Conservation (phyloP, 2,113 vertebrate species). For the Gobiocypris rarus region DNA sequence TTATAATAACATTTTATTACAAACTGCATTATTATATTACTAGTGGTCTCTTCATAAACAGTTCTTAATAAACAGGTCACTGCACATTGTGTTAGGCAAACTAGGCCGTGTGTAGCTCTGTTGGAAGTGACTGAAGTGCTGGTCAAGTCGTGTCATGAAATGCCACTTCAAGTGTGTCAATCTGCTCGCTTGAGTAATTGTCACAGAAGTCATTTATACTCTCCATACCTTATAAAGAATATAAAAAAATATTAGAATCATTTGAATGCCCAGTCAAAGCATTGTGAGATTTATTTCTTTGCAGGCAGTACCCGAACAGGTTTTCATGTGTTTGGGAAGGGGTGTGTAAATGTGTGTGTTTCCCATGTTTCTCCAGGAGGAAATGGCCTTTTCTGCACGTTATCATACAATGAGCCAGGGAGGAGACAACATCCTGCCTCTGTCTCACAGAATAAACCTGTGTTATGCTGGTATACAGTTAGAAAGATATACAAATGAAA, state of each 20-base stretch:
- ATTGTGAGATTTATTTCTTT: conserved; percentile 21
- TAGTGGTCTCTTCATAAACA: no score
- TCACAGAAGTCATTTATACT: background rate
- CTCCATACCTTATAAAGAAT: no score
- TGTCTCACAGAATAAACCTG: conserved; percentile 39
- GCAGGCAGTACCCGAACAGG: background rate
- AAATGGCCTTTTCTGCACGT: conserved; percentile 53
- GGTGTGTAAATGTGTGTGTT: conserved; percentile 35
- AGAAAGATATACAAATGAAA: background rate
- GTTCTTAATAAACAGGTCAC: background rate
- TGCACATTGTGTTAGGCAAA: background rate
- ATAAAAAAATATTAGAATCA: no score
- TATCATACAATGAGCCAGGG: conserved; percentile 58
- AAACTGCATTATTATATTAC: no score
- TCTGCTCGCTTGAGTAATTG: background rate
- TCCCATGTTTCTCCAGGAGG: conserved; percentile 44
- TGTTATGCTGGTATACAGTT: conserved; percentile 21
- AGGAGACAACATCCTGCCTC: conserved; percentile 59
- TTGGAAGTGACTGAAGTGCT: background rate
- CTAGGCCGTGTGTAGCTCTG: background rate
- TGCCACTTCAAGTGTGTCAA: background rate
- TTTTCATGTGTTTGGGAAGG: conserved; percentile 35
- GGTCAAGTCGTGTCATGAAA: background rate
- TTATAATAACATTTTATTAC: no score
- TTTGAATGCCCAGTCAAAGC: background rate